A percentile compares a stretch with the other conserved stretches of the same genome.
These are phyloP conservation scores for Cotesia typhae DNA, from an alignment of 1,140 invertebrate species.

Conservation along the genomic window DNA sequence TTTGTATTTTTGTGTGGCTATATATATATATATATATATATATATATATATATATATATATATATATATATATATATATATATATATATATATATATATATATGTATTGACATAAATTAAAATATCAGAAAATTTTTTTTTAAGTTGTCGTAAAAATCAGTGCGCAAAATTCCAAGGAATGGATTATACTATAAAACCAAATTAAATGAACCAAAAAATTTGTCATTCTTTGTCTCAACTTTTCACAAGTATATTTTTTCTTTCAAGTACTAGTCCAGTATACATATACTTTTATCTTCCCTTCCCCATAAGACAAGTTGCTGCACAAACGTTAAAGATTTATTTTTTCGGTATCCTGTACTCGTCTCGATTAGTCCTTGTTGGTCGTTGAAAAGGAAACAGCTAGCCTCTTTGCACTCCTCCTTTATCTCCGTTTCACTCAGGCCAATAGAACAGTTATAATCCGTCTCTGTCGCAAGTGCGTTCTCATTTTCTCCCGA, in stretches of 20 bases:
- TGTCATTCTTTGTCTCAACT: not conserved
- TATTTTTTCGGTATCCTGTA: constrained; percentile 11
- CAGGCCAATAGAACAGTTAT: not conserved
- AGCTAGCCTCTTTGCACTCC: not conserved
- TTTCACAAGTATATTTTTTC: not conserved
- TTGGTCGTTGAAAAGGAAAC: constrained; percentile 20
- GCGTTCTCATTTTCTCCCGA: not conserved
- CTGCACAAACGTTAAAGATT: not conserved
- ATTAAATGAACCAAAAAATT: too few species aligned
- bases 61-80: too few species aligned
- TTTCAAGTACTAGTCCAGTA: not conserved
- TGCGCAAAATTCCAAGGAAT: too few species aligned
- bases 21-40: too few species aligned
- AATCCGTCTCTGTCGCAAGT: not conserved
- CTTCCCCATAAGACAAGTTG: not conserved
- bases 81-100: too few species aligned
- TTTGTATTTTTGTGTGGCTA: too few species aligned
- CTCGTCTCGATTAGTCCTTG: constrained; percentile 19
- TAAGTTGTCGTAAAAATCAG: too few species aligned
- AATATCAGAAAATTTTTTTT: too few species aligned
- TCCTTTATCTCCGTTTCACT: not conserved
- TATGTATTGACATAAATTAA: too few species aligned
- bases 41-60: too few species aligned
- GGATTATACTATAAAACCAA: too few species aligned
- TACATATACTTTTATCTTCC: constrained; percentile 1